These are phyloP conservation scores for Sarcophilus harrisii DNA, from an alignment of 2,797 vertebrate species.

Conservation along the genomic window DNA sequence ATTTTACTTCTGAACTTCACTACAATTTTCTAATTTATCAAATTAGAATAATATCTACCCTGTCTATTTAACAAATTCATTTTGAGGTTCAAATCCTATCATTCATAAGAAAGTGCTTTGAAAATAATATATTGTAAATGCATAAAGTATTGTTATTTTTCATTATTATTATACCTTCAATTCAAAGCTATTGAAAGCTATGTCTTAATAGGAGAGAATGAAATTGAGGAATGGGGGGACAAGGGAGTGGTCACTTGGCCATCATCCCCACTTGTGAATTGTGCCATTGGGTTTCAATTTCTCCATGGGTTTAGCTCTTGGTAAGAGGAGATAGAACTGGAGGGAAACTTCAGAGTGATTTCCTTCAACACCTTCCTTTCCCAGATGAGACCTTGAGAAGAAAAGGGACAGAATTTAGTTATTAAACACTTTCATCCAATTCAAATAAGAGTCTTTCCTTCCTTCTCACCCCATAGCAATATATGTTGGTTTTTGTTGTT, in stretches of 20 bases:
- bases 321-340: too few relatives aligned
- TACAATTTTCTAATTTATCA: slow-evolving; percentile 13
- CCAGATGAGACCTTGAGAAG: too few relatives aligned
- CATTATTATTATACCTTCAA: not conserved
- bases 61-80: slow-evolving; percentile 14
- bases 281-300: not conserved
- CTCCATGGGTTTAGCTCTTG: not conserved
- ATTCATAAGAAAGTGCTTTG: not conserved
- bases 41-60: not conserved
- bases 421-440: too few relatives aligned
- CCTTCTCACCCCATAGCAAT: too few relatives aligned
- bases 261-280: not conserved
- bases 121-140: not conserved
- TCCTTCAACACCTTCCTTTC: too few relatives aligned
- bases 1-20: slow-evolving; percentile 1
- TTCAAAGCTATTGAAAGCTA: not conserved
- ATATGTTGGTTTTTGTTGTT: not conserved
- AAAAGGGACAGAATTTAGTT: too few relatives aligned
- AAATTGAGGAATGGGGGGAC: not conserved
- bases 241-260: not conserved
- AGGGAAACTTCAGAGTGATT: too few relatives aligned
- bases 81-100: not conserved
- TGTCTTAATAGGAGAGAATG: not conserved
- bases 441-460: too few relatives aligned
- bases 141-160: not conserved